Evolutionary conservation across 2,888 invertebrate genomes (phyloP).

Genomic region (Vesta saturnalis): DNA sequence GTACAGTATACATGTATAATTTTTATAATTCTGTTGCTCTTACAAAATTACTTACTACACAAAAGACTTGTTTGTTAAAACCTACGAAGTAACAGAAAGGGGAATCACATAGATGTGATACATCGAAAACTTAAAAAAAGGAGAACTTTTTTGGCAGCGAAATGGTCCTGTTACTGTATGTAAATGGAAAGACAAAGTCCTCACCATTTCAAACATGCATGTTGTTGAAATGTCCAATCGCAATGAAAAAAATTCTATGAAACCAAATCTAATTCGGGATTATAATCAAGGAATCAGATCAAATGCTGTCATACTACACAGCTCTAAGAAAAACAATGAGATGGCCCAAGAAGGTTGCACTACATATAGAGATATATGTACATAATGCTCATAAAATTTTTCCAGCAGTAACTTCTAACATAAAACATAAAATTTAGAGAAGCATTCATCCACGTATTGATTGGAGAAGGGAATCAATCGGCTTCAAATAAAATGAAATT

Average conservation of each 20-base stretch:
- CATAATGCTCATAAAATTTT: too few relatives aligned
- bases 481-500: too few relatives aligned
- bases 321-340: conserved; percentile 43
- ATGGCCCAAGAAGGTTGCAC: conserved; percentile 18
- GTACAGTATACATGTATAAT: conserved; percentile 32
- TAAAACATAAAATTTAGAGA: too few relatives aligned
- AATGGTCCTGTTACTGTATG: conserved; percentile 37
- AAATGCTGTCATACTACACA: too few relatives aligned
- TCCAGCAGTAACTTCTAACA: conserved; percentile 39
- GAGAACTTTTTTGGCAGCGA: conserved; percentile 40
- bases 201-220: conserved; percentile 41
- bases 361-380: conserved; percentile 20
- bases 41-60: conserved; percentile 38
- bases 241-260: conserved; percentile 42
- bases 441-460: too few relatives aligned
- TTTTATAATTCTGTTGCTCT: too few relatives aligned
- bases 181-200: conserved; percentile 42
- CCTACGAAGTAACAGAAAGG: conserved; percentile 37
- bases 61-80: conserved; percentile 38
- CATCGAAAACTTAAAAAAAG: conserved; percentile 42
- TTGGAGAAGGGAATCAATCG: too few relatives aligned
- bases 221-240: conserved; percentile 39
- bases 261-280: conserved; percentile 42
- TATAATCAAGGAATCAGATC: conserved; percentile 44
- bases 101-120: conserved; percentile 38